Evolutionary conservation across 2,113 vertebrate genomes (phyloP).

Genomic region (Aplodontia rufa): DNA sequence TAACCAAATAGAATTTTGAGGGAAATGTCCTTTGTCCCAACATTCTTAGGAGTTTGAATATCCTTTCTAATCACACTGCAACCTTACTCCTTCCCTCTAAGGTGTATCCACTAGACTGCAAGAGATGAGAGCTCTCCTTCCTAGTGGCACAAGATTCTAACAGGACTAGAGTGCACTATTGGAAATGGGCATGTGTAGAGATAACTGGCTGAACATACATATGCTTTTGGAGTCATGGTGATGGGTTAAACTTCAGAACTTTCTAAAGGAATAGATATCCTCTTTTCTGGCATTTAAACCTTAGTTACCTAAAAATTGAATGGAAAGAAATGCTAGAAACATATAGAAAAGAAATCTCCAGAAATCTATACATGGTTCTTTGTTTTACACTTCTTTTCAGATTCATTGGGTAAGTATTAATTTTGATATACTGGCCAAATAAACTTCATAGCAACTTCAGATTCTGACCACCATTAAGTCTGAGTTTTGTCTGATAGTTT

Average conservation of each 20-base stretch:
- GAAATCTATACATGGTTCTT: neutral
- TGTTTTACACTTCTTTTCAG: conserved; percentile 38
- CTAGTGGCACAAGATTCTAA: neutral
- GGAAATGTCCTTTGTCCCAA: neutral
- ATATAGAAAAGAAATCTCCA: neutral
- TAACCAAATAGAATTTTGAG: neutral
- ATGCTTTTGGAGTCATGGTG: neutral
- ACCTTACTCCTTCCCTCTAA: neutral
- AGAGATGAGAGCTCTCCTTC: neutral
- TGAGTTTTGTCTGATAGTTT: conserved; percentile 32
- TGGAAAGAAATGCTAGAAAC: conserved; percentile 19
- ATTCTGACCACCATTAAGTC: conserved; percentile 3
- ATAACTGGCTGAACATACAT: neutral
- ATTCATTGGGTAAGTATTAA: neutral
- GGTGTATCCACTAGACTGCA: neutral
- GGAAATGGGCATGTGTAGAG: neutral
- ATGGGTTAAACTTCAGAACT: neutral
- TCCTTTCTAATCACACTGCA: neutral
- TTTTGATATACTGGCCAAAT: neutral
- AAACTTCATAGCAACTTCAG: neutral
- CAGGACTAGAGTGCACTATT: neutral
- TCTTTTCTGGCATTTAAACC: neutral
- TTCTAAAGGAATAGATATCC: neutral
- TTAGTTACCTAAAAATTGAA: neutral
- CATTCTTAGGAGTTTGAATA: conserved; percentile 9